These are phyloP conservation scores for Rhinoraja longicauda DNA, from an alignment of 2,797 vertebrate genomes.

Conservation along the genomic window DNA sequence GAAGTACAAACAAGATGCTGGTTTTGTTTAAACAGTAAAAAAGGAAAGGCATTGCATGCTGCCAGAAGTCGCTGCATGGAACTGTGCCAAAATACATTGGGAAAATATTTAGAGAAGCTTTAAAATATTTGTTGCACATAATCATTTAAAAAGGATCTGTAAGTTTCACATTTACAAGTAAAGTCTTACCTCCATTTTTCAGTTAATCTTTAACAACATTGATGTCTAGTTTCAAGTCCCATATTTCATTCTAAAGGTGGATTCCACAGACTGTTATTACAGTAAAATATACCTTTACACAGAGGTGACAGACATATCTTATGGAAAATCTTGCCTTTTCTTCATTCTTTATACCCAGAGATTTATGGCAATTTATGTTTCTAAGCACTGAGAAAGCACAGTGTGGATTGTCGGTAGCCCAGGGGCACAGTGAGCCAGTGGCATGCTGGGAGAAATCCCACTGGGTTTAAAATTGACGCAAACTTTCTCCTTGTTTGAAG, in stretches of 20 bases:
- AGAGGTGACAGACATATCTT: background rate
- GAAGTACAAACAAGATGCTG: slow-evolving; percentile 17
- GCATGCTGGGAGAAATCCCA: slow-evolving; percentile 23
- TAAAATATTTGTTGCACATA: slow-evolving; percentile 59
- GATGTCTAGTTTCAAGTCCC: slow-evolving; percentile 13
- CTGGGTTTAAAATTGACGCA: background rate
- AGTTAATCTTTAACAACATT: slow-evolving; percentile 31
- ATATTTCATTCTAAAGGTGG: slow-evolving; percentile 28
- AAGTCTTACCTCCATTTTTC: background rate
- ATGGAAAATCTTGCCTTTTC: slow-evolving; percentile 7
- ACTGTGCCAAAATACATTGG: slow-evolving; percentile 56
- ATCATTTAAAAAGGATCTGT: slow-evolving; percentile 53
- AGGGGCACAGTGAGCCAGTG: too few species aligned
- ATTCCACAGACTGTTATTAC: slow-evolving; percentile 29
- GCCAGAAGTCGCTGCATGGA: slow-evolving; percentile 46
- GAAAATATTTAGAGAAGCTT: slow-evolving; percentile 69
- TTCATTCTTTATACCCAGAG: background rate
- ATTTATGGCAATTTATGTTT: slow-evolving; percentile 22
- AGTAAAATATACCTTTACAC: slow-evolving; percentile 12
- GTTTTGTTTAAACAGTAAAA: slow-evolving; percentile 6
- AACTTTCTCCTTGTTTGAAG: background rate
- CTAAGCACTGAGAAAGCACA: background rate
- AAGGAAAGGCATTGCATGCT: background rate
- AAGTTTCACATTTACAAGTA: slow-evolving; percentile 17
- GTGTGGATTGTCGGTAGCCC: background rate